These are phyloP conservation scores for Triplophysa yarkandensis DNA, from an alignment of 2,797 vertebrate species.

Conservation along the genomic window DNA sequence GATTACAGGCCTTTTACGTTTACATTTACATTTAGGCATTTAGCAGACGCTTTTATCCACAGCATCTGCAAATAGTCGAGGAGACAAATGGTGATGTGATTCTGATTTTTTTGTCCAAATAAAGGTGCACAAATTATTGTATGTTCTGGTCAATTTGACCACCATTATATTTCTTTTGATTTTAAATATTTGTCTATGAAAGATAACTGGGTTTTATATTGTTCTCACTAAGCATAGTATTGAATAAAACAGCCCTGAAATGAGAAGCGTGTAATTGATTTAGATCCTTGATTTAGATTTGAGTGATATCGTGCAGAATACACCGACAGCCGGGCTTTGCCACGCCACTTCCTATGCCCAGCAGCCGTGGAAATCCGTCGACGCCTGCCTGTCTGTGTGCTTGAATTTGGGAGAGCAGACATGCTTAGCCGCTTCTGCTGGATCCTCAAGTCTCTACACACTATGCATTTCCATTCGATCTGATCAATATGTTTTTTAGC, in stretches of 20 bases:
- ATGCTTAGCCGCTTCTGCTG: conserved; percentile 63
- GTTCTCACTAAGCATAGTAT: background rate
- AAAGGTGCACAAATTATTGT: no score
- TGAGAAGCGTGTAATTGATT: conserved; percentile 67
- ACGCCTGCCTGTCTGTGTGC: conserved; percentile 77
- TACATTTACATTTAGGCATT: no score
- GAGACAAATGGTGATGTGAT: no score
- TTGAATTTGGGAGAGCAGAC: conserved; percentile 66
- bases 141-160: background rate
- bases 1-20: background rate
- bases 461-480: conserved; percentile 65
- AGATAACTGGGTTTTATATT: background rate
- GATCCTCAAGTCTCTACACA: conserved; percentile 56
- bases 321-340: conserved; percentile 68
- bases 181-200: background rate
- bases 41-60: no score
- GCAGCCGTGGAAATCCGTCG: conserved; percentile 69
- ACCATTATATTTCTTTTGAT: background rate
- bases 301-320: conserved; percentile 67
- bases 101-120: no score
- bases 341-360: conserved; percentile 69
- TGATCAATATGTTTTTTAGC: conserved; percentile 61
- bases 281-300: conserved; percentile 76
- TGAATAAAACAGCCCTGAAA: background rate
- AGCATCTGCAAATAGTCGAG: no score